Base-by-base conservation (phyloP, 92 coral and sea anemone species). In the Plumapathes pennacea region DNA sequence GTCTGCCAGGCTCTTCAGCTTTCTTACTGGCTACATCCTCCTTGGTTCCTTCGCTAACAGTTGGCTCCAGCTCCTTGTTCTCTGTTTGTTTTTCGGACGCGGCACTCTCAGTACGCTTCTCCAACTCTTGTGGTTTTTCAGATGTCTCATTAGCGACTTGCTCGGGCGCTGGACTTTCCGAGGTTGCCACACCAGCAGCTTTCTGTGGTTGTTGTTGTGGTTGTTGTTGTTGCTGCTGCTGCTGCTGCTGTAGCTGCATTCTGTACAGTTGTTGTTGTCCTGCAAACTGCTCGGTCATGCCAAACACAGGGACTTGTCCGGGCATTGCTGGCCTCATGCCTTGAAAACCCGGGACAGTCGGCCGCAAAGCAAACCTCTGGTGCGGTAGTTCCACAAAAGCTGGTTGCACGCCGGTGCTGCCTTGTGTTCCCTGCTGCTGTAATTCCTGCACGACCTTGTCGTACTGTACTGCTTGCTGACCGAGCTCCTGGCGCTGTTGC, bases 391-490 rank as follows among this genome's bases (percentile, higher is more conserved):
- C 99, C 14, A 94, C 25, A 41, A 82, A 31, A 2, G 85, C 66
- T 9, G 72, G 56, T 22, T 82, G 89, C 32, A 66, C 38, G 47
- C 48, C 67, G 2, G 38, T 47, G n/a, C 50, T 60, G 10, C 29
- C 70, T 15, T 65, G 69, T 1, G 49, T 33, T 19, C 90, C 96
- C 62, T 76, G 85, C 44, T 86, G 97, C 22, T 89, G 96, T 25
- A 80, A 61, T 37, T 88, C 96, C 47, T 83, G 97, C 67, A 82
- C n/a, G 9, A 82, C 85, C 58, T 91, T 91, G 50, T 87, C 95
- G 41, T 69, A 78, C 57, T 82, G 89, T 12, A 82, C 31, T 5
- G 84, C 62, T 41, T 81, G 96, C 29, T 87, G 89, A 27, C 96
- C 96, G 9, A 88, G 47, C 15, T 90, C 99, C 26, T 84, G 96